phyloP scores from a whole-genome alignment of 1,140 invertebrate species.

The Ceratoteleas bidentatus region DNA sequence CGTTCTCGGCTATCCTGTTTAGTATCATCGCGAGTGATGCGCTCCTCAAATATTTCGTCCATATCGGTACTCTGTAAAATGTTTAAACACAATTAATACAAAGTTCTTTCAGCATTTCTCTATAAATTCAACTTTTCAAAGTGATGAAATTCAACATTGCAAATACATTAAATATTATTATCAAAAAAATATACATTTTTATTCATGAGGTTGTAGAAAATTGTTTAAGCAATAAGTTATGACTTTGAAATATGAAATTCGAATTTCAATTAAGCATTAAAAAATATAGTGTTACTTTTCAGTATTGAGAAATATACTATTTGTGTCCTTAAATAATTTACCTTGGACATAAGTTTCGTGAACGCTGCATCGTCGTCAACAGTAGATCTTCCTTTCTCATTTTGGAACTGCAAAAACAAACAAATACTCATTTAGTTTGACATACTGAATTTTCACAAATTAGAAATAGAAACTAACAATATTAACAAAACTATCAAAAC shows the following conservation, averaged over 20 bases:
- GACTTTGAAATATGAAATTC: too few relatives aligned
- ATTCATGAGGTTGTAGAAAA: too few relatives aligned
- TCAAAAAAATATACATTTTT: too few relatives aligned
- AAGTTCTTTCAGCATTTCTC: too few relatives aligned
- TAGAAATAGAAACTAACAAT: too few relatives aligned
- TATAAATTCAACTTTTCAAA: too few relatives aligned
- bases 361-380: constrained; percentile 92
- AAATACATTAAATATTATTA: not conserved
- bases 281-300: constrained; percentile 79
- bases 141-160: too few relatives aligned
- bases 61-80: constrained; percentile 82
- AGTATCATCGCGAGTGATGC: constrained; percentile 84
- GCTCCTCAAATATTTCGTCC: constrained; percentile 93
- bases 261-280: too few relatives aligned
- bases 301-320: too few relatives aligned
- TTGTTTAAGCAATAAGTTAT: too few relatives aligned
- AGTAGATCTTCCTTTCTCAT: constrained; percentile 91
- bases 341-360: constrained; percentile 87
- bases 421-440: not conserved
- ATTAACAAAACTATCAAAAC: too few relatives aligned
- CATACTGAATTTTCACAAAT: not conserved
- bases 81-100: not conserved
- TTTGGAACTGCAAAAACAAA: constrained; percentile 86
- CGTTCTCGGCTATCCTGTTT: constrained; percentile 84
- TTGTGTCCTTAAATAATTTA: too few relatives aligned